These are phyloP conservation scores for Cuculus canorus DNA, from an alignment of 2,797 vertebrate species.

Conservation along the genomic window DNA sequence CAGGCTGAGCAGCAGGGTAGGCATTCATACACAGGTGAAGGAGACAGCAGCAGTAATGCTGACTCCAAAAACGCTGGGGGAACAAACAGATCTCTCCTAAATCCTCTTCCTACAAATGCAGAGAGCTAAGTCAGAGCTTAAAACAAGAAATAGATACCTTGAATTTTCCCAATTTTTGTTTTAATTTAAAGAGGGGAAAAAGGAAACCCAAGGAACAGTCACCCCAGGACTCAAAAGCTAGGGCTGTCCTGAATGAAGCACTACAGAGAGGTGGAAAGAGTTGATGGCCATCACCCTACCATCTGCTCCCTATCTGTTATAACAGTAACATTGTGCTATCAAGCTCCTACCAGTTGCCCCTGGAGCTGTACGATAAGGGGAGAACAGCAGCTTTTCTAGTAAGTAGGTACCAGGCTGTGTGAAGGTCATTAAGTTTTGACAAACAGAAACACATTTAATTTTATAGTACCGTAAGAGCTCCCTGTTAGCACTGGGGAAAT, in stretches of 20 bases:
- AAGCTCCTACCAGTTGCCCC: background rate
- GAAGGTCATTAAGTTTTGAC: background rate
- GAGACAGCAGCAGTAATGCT: background rate
- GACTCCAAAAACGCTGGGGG: background rate
- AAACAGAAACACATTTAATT: background rate
- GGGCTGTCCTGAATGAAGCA: background rate
- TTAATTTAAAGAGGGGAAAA: background rate
- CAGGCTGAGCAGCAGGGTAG: background rate
- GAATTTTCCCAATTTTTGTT: background rate
- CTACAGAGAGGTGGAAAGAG: background rate
- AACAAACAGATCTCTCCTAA: background rate
- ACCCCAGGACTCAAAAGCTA: background rate
- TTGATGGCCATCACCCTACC: background rate
- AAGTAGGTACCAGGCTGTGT: background rate
- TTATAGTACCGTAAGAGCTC: background rate
- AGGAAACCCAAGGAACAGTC: background rate
- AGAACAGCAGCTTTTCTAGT: background rate
- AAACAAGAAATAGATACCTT: background rate
- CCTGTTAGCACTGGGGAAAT: background rate
- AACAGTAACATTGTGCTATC: rapidly evolving
- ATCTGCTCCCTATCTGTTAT: background rate
- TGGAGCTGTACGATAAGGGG: background rate
- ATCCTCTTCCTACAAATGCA: background rate
- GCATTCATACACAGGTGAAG: background rate
- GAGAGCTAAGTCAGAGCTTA: background rate